Conservation (phyloP, 2,888 invertebrate genomes). For the Sphecodes monilicornis region DNA sequence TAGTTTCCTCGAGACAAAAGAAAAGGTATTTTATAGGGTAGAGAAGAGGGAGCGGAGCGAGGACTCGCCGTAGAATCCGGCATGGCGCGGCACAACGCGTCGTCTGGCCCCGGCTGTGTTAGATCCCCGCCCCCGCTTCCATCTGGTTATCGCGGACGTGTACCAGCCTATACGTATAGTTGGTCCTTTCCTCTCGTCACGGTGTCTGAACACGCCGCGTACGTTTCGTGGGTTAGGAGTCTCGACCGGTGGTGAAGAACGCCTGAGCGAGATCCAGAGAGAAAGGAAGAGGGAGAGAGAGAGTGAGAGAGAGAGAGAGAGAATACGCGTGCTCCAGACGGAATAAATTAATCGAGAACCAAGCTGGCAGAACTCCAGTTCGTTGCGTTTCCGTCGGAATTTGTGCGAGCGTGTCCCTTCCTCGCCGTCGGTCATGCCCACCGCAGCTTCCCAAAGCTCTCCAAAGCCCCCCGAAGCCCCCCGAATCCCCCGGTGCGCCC, state of each 20-base stretch:
- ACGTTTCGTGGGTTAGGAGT: conserved; percentile 36
- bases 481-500: not conserved
- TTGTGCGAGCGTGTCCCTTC: conserved; percentile 29
- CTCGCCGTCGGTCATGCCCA: conserved; percentile 7
- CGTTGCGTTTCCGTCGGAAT: conserved; percentile 47
- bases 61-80: conserved; percentile 1
- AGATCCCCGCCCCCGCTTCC: conserved; percentile 1
- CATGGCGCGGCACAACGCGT: not conserved
- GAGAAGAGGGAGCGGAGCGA: not conserved
- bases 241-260: conserved; percentile 33
- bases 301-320: not conserved
- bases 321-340: conserved; percentile 55
- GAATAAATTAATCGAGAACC: conserved; percentile 71
- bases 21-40: conserved; percentile 50
- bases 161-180: conserved; percentile 21
- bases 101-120: conserved; percentile 33
- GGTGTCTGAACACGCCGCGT: conserved; percentile 52
- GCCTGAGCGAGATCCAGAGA: conserved; percentile 3
- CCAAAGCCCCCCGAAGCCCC: not conserved
- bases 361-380: conserved; percentile 67
- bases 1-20: conserved; percentile 63
- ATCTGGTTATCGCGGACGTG: conserved; percentile 19
- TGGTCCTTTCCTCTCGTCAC: conserved; percentile 46
- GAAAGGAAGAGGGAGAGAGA: not conserved
- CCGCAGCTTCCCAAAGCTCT: not conserved